Percentiles rank a stretch among this genome's conserved stretches.
Conservation (phyloP, 2,113 vertebrate species). For the Apistogramma diplotaenia region DNA sequence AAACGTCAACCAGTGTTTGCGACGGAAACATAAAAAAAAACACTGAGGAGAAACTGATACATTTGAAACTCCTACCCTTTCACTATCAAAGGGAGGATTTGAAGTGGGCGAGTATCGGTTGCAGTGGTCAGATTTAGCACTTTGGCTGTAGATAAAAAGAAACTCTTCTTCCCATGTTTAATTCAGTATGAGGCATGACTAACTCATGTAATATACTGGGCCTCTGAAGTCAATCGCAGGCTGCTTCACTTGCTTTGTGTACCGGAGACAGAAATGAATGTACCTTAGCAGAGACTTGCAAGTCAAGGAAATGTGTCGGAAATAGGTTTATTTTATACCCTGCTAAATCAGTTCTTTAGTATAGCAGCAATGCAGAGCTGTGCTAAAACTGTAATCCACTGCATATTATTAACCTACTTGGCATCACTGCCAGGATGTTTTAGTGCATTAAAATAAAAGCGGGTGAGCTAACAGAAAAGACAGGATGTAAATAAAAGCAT, state of each 20-base stretch:
- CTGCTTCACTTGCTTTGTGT: conserved; percentile 25
- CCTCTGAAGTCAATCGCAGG: conserved; percentile 49
- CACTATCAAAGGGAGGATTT: conserved; percentile 68
- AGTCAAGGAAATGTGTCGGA: conserved; percentile 17
- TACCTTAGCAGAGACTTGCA: background rate
- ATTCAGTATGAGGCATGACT: conserved; percentile 70
- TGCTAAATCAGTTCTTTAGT: conserved; percentile 31
- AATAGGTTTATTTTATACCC: conserved; percentile 33
- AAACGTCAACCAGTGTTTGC: conserved; percentile 47
- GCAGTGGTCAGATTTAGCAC: conserved; percentile 70
- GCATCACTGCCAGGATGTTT: conserved; percentile 52
- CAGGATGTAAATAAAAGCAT: background rate
- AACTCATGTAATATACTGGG: conserved; percentile 60
- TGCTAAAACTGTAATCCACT: conserved; percentile 63
- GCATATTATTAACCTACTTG: conserved; percentile 73
- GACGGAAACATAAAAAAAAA: conserved; percentile 39
- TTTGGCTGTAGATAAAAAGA: conserved; percentile 74
- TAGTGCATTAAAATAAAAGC: conserved; percentile 33
- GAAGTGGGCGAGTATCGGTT: conserved; percentile 58
- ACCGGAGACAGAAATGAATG: conserved; percentile 20
- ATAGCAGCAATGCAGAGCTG: conserved; percentile 10
- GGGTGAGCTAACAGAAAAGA: conserved; percentile 11
- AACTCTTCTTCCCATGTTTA: conserved; percentile 66
- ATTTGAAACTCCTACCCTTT: conserved; percentile 59
- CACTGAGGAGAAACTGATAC: conserved; percentile 53